Evolutionary conservation across 2,797 vertebrate species (phyloP).

Genomic region (Cossypha caffra): DNA sequence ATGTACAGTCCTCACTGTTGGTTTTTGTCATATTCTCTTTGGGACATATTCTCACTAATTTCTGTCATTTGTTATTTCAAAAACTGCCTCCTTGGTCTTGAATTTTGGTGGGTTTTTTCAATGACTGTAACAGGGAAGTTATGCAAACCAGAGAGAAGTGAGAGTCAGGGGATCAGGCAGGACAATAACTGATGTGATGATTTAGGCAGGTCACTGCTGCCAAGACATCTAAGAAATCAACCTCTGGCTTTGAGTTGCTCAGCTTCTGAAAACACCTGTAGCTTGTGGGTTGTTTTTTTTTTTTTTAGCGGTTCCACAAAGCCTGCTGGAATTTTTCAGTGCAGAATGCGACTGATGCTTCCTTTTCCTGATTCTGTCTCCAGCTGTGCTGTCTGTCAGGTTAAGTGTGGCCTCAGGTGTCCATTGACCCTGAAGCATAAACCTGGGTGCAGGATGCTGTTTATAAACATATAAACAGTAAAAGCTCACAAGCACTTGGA

Average conservation of each 20-base stretch:
- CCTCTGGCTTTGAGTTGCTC: neutral
- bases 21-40: neutral
- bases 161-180: neutral
- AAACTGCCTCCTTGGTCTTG: neutral
- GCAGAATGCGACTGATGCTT: neutral
- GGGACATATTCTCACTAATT: neutral
- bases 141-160: neutral
- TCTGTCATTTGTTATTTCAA: conserved; percentile 6
- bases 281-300: neutral
- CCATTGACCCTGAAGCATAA: neutral
- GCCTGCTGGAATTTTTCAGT: neutral
- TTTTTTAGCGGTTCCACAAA: neutral
- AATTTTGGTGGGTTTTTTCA: neutral
- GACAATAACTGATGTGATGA: neutral
- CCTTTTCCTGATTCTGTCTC: neutral
- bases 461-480: neutral
- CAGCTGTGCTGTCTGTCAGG: neutral
- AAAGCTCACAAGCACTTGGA: neutral
- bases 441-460: neutral
- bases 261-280: neutral
- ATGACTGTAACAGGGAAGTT: neutral
- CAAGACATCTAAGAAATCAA: neutral
- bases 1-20: neutral
- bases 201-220: neutral
- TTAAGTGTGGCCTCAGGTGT: neutral